Evolutionary conservation across 1,140 invertebrate genomes (phyloP).

Genomic region (Dolichoris vasculosae): DNA sequence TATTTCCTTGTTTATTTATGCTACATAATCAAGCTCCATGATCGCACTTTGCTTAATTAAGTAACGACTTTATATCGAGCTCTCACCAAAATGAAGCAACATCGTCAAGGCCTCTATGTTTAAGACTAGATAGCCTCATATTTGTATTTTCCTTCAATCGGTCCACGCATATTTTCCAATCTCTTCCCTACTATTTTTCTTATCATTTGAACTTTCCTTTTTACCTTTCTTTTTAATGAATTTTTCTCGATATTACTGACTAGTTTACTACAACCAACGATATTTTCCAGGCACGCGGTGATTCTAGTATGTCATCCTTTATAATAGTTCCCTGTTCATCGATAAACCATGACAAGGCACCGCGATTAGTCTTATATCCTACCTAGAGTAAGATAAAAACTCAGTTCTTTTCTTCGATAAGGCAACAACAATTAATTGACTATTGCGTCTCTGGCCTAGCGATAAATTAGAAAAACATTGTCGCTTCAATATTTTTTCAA

Average conservation of each 20-base stretch:
- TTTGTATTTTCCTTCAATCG: slow-evolving; percentile 55
- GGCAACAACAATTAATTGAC: slow-evolving; percentile 48
- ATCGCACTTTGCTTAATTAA: slow-evolving; percentile 19
- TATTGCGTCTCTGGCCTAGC: slow-evolving; percentile 23
- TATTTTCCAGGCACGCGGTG: slow-evolving; percentile 49
- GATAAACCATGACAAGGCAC: slow-evolving; percentile 41
- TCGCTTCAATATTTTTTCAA: slow-evolving; percentile 28
- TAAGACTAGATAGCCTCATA: slow-evolving; percentile 73
- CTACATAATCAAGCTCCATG: slow-evolving; percentile 24
- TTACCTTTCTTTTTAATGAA: slow-evolving; percentile 40
- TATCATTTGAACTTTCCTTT: slow-evolving; percentile 26
- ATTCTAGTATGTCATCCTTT: slow-evolving; percentile 40
- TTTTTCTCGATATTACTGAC: slow-evolving; percentile 55
- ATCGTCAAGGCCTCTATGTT: slow-evolving; percentile 66
- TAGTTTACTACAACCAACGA: slow-evolving; percentile 53
- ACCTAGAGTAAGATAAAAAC: slow-evolving; percentile 16
- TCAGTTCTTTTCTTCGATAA: slow-evolving; percentile 44
- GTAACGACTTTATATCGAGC: slow-evolving; percentile 46
- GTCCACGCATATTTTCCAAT: slow-evolving; percentile 12
- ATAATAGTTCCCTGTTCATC: background rate
- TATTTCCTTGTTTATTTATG: slow-evolving; percentile 17
- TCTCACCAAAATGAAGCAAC: slow-evolving; percentile 32
- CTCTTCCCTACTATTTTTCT: slow-evolving; percentile 24
- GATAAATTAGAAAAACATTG: slow-evolving; percentile 36
- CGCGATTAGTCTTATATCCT: slow-evolving; percentile 35